Evolutionary conservation across 2,888 invertebrate species (phyloP), one percentile per base, ranked within the genome.

Genomic region (Drosophila meridionalis): DNA sequence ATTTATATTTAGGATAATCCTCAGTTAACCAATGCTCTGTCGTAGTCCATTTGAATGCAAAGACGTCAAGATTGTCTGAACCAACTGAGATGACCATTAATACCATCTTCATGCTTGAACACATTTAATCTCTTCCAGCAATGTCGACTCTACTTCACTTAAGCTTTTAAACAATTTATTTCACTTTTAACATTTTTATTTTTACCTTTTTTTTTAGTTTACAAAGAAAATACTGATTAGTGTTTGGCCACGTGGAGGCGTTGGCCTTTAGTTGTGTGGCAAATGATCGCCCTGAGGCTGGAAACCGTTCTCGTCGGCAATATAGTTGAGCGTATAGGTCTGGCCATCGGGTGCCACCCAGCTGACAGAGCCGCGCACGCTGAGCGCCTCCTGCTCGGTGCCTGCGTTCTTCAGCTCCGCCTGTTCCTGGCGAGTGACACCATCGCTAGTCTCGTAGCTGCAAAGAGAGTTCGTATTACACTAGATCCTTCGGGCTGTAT

Each of bases 301-400:
- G 92, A 94, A 94, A 66, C 94, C 94, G 73, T 94, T 94, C 83
- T 94, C 94, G 78, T 94, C 94, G 66, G 94, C 94, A 12, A 93
- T 90, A 78, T 94, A 94, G 75, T 92, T 92, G 34, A 94, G 87
- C 11, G 93, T 93, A 81, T 94, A 93, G 50, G 91, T 91, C 80
- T 93, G 91, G 14, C 94, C 94, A 87, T 94, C 94, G n/a, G 93
- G 90, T 45, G 92, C 93, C 12, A 92, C 82, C 90, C 93, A 94
- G 55, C 93, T 92, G 69, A 93, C 92, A 28, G 92, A 91, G 26
- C 94, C 94, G 32, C 90, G 91, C 4, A 94, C 93, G 0, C 92
- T 91, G 38, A 94, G 75, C 3, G 93, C 92, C 83, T 93, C 94
- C 63, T 93, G 88, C 7, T 94, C 94, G 3, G 93, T 92, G 32